Percentiles rank a stretch among this genome's conserved stretches.
Evolutionary conservation across 2,797 vertebrate species (phyloP).

Genomic region (Huso huso): DNA sequence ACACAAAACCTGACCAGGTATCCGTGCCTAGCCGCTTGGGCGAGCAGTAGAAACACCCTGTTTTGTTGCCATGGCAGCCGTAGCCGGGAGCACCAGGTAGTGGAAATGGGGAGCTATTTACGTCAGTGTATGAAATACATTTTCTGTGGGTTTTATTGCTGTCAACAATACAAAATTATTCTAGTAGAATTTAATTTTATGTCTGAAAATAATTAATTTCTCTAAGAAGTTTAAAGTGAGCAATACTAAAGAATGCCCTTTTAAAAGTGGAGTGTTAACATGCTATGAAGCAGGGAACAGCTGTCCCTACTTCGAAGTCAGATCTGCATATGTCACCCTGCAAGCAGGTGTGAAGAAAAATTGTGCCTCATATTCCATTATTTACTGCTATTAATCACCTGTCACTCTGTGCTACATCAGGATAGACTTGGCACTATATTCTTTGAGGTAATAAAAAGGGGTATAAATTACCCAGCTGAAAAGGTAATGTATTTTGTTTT

Average conservation of each 20-base stretch:
- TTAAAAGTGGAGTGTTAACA: conserved; percentile 1
- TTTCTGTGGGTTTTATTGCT: too few relatives aligned
- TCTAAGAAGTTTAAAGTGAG: too few relatives aligned
- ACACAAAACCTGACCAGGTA: too few relatives aligned
- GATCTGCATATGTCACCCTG: conserved; percentile 25
- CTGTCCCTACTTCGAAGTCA: conserved; percentile 30
- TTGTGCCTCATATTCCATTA: conserved; percentile 30
- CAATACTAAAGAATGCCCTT: background rate
- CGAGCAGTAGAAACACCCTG: too few relatives aligned
- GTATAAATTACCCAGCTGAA: conserved; percentile 23
- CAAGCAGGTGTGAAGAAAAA: conserved; percentile 29
- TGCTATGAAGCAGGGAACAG: conserved; percentile 25
- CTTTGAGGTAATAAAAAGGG: conserved; percentile 15
- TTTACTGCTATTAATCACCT: conserved; percentile 35
- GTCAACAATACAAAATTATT: too few relatives aligned
- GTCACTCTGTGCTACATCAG: conserved; percentile 21
- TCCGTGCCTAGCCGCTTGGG: too few relatives aligned
- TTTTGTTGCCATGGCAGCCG: too few relatives aligned
- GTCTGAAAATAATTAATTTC: too few relatives aligned
- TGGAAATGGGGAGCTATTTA: too few relatives aligned
- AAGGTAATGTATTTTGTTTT: conserved; percentile 14
- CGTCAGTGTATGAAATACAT: too few relatives aligned
- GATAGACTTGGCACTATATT: conserved; percentile 10
- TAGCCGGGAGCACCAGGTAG: too few relatives aligned
- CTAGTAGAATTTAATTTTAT: too few relatives aligned